These are phyloP conservation scores for Lasius platythorax DNA, from an alignment of 2,888 invertebrate genomes.

Conservation along the genomic window DNA sequence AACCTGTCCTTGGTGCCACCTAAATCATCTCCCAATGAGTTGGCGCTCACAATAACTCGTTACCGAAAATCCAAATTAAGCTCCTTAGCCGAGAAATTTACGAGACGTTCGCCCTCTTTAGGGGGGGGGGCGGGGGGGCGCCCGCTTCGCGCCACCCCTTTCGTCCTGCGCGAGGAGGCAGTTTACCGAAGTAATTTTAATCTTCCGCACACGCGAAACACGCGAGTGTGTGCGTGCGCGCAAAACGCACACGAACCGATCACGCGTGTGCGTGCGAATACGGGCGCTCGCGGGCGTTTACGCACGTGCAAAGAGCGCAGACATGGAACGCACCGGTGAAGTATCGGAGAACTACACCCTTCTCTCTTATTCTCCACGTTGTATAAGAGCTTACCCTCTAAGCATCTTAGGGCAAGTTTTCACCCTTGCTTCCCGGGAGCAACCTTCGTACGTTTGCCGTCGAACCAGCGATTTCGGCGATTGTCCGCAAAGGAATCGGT, in stretches of 20 bases:
- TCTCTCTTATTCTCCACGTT: slow-evolving; percentile 83
- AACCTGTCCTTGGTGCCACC: slow-evolving; percentile 73
- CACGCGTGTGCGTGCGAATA: slow-evolving; percentile 60
- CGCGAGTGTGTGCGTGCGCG: slow-evolving; percentile 49
- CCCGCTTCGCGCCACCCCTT: slow-evolving; percentile 63
- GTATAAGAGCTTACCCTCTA: slow-evolving; percentile 84
- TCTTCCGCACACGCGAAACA: slow-evolving; percentile 77
- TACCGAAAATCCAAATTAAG: slow-evolving; percentile 86
- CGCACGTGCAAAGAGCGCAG: slow-evolving; percentile 30
- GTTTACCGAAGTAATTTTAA: slow-evolving; percentile 85
- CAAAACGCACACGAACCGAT: slow-evolving; percentile 33
- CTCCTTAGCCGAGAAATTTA: slow-evolving; percentile 85
- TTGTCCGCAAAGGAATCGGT: slow-evolving; percentile 40
- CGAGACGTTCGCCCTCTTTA: slow-evolving; percentile 79
- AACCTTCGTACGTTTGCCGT: slow-evolving; percentile 38
- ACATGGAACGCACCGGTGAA: slow-evolving; percentile 48
- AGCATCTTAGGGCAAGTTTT: slow-evolving; percentile 86
- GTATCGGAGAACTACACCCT: slow-evolving; percentile 74
- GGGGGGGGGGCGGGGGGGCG: not conserved
- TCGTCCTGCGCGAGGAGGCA: slow-evolving; percentile 70
- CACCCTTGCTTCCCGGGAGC: slow-evolving; percentile 74
- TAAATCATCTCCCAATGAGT: slow-evolving; percentile 78
- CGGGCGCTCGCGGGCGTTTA: slow-evolving; percentile 14
- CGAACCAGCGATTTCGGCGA: slow-evolving; percentile 49
- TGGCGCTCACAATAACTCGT: slow-evolving; percentile 84